Percentiles rank a stretch among this genome's conserved stretches.
Evolutionary conservation across 2,113 vertebrate species (phyloP).

Genomic region (Thymallus thymallus): DNA sequence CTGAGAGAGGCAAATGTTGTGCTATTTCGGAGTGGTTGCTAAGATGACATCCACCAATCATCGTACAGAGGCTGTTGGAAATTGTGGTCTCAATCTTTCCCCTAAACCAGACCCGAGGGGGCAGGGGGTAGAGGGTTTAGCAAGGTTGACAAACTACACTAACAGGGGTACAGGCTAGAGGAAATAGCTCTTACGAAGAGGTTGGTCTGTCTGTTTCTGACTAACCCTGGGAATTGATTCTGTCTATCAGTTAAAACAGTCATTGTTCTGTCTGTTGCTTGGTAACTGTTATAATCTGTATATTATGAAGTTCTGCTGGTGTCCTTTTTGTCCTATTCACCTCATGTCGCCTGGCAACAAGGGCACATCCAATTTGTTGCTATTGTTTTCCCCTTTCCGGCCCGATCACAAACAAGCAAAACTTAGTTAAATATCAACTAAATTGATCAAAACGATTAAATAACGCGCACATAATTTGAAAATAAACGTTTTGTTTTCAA

Average conservation of each 20-base stretch:
- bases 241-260: not conserved
- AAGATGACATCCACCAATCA: slow-evolving; percentile 53
- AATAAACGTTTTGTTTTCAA: no score
- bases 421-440: no score
- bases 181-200: not conserved
- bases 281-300: slow-evolving; percentile 21
- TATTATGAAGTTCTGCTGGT: not conserved
- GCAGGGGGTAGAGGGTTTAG: not conserved
- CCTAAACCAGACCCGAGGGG: not conserved
- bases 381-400: no score
- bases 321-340: no score
- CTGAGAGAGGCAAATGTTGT: no score
- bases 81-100: slow-evolving; percentile 52
- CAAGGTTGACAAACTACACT: not conserved
- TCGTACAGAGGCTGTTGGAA: slow-evolving; percentile 42
- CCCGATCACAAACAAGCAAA: no score
- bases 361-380: no score
- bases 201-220: not conserved
- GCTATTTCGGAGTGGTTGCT: slow-evolving; percentile 17
- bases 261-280: not conserved
- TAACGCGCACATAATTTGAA: no score
- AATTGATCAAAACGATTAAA: no score
- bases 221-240: not conserved
- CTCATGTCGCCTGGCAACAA: no score
- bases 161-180: not conserved